phyloP scores from a whole-genome alignment of 2,113 vertebrate species.

The Hemiscyllium ocellatum region DNA sequence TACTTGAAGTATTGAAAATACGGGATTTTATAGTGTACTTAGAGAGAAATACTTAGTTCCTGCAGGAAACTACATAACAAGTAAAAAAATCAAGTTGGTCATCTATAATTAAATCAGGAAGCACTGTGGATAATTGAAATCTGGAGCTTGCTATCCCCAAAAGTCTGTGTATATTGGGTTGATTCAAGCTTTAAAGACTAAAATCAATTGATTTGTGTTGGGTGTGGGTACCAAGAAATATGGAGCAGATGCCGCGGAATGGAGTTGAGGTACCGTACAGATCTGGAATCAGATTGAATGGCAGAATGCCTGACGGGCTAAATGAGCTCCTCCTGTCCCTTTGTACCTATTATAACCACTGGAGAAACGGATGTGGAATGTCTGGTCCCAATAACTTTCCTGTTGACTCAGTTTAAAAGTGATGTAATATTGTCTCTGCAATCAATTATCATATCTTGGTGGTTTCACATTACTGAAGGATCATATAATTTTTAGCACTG shows the following conservation, averaged over 20 bases:
- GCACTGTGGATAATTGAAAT: not conserved
- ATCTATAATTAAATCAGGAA: not conserved
- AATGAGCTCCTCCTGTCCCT: not conserved
- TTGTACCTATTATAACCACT: not conserved
- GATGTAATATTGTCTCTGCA: not conserved
- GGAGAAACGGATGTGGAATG: not conserved
- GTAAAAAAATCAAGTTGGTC: not conserved
- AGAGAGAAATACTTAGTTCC: not conserved
- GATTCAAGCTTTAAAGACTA: not conserved
- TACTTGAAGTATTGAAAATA: not conserved
- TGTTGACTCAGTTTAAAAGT: not conserved
- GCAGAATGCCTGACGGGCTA: not conserved
- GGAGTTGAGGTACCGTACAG: not conserved
- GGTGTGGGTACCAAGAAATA: not conserved
- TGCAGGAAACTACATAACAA: not conserved
- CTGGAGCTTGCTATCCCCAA: not conserved
- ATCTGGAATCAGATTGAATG: not conserved
- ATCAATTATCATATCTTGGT: not conserved
- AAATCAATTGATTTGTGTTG: not conserved
- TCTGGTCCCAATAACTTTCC: not conserved
- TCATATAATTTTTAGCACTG: not conserved
- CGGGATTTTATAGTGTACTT: not conserved
- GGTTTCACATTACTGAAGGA: not conserved
- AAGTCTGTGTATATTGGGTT: not conserved
- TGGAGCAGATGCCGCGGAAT: not conserved